phyloP scores from a whole-genome alignment of 2,888 invertebrate genomes.

The Adineta ricciae region DNA sequence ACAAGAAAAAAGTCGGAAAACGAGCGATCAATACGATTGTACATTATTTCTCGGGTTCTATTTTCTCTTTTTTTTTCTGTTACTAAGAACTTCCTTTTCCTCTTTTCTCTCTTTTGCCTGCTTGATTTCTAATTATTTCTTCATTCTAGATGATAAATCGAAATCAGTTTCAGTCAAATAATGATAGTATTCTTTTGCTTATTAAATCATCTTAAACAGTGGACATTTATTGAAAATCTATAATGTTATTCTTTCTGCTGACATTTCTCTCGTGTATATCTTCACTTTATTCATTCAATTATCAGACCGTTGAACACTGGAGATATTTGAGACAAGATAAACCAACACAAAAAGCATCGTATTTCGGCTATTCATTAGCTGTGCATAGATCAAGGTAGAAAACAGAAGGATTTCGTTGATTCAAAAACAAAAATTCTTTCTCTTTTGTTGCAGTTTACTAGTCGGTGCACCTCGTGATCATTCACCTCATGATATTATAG shows the following conservation, averaged over 20 bases:
- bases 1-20: neutral
- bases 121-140: neutral
- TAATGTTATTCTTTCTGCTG: neutral
- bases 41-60: neutral
- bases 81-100: neutral
- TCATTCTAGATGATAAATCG: neutral
- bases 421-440: no score
- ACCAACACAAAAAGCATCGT: neutral
- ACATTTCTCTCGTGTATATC: neutral
- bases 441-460: neutral
- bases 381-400: neutral
- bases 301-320: slow-evolving; percentile 17
- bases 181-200: neutral
- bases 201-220: neutral
- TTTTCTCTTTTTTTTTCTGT: neutral
- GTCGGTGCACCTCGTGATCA: slow-evolving; percentile 12
- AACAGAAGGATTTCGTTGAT: neutral
- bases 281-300: neutral
- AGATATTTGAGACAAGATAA: neutral
- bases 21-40: neutral
- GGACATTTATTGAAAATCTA: neutral
- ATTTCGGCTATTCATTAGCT: slow-evolving; percentile 17
- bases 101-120: neutral
- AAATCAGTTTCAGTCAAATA: neutral
- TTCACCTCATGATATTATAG: neutral